Conservation (phyloP, 2,888 invertebrate genomes). For the Drosophila algonquin region DNA sequence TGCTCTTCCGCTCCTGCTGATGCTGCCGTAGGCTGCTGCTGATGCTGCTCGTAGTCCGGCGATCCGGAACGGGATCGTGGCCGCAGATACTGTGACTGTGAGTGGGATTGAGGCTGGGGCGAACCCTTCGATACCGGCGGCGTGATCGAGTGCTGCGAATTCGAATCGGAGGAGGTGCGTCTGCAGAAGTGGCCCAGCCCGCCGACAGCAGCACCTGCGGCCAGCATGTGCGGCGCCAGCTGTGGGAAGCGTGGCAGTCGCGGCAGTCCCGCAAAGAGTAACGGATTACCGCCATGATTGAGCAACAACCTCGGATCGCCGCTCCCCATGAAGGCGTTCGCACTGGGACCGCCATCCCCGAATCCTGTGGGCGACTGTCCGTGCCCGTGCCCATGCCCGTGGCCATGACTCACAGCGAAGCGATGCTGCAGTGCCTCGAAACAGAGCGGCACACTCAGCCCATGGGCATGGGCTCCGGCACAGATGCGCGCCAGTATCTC, state of each 20-base stretch:
- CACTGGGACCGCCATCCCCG: constrained; percentile 14
- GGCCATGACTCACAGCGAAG: constrained; percentile 60
- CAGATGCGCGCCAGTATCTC: constrained; percentile 92
- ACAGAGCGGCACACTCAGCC: constrained; percentile 85
- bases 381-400: constrained; percentile 23
- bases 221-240: constrained; percentile 83
- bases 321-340: constrained; percentile 65
- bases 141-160: constrained; percentile 85
- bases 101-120: neutral
- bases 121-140: constrained; percentile 75
- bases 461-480: constrained; percentile 86
- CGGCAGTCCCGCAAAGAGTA: constrained; percentile 86
- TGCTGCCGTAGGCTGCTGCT: constrained; percentile 23
- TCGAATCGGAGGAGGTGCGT: constrained; percentile 85
- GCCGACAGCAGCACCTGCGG: constrained; percentile 76
- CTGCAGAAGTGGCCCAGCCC: constrained; percentile 81
- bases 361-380: constrained; percentile 23
- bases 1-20: constrained; percentile 27
- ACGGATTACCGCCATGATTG: constrained; percentile 84
- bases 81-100: constrained; percentile 34
- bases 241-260: constrained; percentile 86
- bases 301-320: constrained; percentile 79
- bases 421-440: constrained; percentile 87
- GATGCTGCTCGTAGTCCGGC: constrained; percentile 51
- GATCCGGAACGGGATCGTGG: constrained; percentile 58